These are phyloP conservation scores for Solenopsis fugax DNA, from an alignment of 1,140 invertebrate genomes.

Conservation along the genomic window DNA sequence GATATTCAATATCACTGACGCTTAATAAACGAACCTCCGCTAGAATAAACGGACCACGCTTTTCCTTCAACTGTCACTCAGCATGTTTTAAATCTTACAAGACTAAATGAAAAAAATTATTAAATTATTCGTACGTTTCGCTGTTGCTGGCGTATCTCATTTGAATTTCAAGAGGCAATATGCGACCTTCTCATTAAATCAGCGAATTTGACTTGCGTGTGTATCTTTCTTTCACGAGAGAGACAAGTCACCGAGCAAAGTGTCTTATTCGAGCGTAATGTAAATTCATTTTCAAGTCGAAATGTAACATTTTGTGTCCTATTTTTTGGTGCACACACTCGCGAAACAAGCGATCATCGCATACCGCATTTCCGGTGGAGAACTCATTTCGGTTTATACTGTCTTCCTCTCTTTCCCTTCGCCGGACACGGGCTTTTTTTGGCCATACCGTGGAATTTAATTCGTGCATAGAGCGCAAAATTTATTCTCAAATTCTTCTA, in stretches of 20 bases:
- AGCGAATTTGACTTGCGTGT: neutral
- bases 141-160: neutral
- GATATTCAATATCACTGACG: slow-evolving; percentile 36
- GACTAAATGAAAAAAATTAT: slow-evolving; percentile 20
- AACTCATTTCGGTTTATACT: slow-evolving; percentile 24
- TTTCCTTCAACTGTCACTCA: neutral
- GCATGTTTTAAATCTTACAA: neutral
- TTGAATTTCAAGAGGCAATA: slow-evolving; percentile 14
- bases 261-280: neutral
- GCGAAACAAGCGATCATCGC: slow-evolving; percentile 47
- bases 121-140: slow-evolving; percentile 26
- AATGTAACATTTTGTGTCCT: slow-evolving; percentile 13
- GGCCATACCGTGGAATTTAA: slow-evolving; percentile 67
- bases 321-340: slow-evolving; percentile 12
- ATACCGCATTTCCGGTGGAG: slow-evolving; percentile 51
- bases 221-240: neutral
- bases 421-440: slow-evolving; percentile 15
- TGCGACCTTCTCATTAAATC: slow-evolving; percentile 2
- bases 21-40: slow-evolving; percentile 41
- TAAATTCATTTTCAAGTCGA: slow-evolving; percentile 5
- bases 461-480: slow-evolving; percentile 64
- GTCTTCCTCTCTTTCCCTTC: slow-evolving; percentile 9
- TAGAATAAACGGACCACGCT: neutral
- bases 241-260: neutral
- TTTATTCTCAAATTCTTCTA: slow-evolving; percentile 71